Evolutionary conservation across 2,888 invertebrate genomes (phyloP).

Genomic region (Caenorhabditis parvicauda): DNA sequence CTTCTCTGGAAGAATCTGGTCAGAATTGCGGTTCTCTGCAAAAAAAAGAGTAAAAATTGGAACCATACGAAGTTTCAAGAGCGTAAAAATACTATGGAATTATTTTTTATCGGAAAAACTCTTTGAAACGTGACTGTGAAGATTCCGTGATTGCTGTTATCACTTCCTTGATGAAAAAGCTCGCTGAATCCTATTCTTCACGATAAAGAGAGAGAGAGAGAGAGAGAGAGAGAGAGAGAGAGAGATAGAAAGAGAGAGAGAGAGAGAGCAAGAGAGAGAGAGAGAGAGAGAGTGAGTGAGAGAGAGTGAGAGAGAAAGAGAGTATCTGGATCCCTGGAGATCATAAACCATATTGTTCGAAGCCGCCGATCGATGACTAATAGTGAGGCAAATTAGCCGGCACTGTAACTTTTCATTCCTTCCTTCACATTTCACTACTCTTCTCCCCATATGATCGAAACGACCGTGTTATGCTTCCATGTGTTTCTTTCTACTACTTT

Average conservation of each 20-base stretch:
- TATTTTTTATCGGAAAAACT: too few species aligned
- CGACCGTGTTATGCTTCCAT: neutral
- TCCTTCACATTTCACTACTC: conserved; percentile 1
- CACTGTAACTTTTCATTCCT: conserved; percentile 10
- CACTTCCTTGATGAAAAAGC: neutral
- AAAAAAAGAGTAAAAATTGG: too few species aligned
- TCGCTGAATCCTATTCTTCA: neutral
- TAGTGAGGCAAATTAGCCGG: neutral
- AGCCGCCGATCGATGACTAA: neutral
- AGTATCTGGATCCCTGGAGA: conserved; percentile 12
- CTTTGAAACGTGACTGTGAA: too few species aligned
- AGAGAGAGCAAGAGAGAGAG: conserved; percentile 8
- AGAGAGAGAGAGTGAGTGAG: conserved; percentile 8
- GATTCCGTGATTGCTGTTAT: too few species aligned
- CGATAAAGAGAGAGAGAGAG: conserved; percentile 4
- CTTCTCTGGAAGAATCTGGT: too few species aligned
- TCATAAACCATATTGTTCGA: too few species aligned
- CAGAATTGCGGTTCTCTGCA: too few species aligned
- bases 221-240: conserved; percentile 6
- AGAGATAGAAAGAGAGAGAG: conserved; percentile 6
- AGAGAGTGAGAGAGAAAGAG: conserved; percentile 5
- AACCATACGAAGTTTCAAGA: too few species aligned
- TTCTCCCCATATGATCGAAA: neutral
- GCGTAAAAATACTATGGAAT: too few species aligned
- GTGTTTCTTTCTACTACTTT: conserved; percentile 10